Percentiles rank a stretch among this genome's conserved stretches.
These are phyloP conservation scores for Heliocidaris erythrogramma DNA, from an alignment of 35 echinoderm and acorn worm species.

Conservation along the genomic window DNA sequence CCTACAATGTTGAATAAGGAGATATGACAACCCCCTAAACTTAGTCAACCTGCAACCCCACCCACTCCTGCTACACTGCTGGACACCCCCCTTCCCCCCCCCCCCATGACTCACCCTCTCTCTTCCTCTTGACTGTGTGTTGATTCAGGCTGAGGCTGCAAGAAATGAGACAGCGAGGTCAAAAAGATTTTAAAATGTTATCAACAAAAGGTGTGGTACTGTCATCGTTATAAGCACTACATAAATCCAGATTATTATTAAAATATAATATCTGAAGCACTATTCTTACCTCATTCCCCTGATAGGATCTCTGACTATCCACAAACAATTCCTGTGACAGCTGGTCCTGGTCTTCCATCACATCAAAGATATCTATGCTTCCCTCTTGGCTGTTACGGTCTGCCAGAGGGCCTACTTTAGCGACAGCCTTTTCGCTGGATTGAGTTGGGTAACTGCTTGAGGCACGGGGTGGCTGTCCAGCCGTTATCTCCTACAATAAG, in stretches of 20 bases:
- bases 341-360: not conserved
- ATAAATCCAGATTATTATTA: too few species aligned
- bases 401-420: not conserved
- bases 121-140: constrained; percentile 15
- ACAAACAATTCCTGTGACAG: not conserved
- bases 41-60: too few species aligned
- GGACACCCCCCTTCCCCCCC: not conserved
- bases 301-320: not conserved
- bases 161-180: not conserved
- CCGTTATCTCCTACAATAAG: not conserved
- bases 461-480: constrained; percentile 10
- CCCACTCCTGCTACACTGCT: too few species aligned
- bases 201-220: too few species aligned
- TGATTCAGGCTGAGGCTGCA: not conserved
- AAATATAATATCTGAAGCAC: too few species aligned
- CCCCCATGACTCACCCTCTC: not conserved
- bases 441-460: not conserved
- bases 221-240: too few species aligned
- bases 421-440: not conserved
- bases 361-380: not conserved
- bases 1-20: too few species aligned
- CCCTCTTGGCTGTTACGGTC: not conserved
- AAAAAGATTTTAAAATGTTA: not conserved
- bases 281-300: not conserved
- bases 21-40: too few species aligned